Conservation (phyloP, 1,140 invertebrate genomes). For the Cyclargus thomasi region DNA sequence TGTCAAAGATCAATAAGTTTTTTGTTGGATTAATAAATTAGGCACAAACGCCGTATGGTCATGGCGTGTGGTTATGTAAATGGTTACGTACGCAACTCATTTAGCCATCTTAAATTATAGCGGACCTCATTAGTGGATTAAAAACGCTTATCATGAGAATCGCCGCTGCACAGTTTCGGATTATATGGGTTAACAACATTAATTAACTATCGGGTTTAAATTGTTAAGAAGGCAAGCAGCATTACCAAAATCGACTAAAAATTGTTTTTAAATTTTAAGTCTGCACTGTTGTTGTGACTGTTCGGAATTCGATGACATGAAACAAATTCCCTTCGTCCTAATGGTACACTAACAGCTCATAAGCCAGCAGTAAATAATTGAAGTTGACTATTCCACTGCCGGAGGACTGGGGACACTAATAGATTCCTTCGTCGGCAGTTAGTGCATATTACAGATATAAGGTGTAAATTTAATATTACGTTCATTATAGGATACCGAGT, state of each 20-base stretch:
- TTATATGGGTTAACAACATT: neutral
- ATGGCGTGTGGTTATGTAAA: constrained; percentile 7
- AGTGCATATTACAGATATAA: constrained; percentile 15
- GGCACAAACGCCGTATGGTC: neutral
- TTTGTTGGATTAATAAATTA: constrained; percentile 12
- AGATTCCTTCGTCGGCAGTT: constrained; percentile 15
- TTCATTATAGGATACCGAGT: too few relatives aligned
- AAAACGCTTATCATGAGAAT: constrained; percentile 4
- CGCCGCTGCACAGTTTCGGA: neutral
- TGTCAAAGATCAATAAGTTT: constrained; percentile 12
- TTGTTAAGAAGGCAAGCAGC: too few relatives aligned
- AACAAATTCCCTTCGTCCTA: neutral
- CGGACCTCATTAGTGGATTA: constrained; percentile 3
- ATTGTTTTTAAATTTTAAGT: too few relatives aligned
- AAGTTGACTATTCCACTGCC: constrained; percentile 7
- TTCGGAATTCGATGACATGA: neutral
- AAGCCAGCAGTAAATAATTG: neutral
- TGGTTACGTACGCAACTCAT: neutral
- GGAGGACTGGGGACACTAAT: constrained; percentile 11
- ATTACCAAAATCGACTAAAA: too few relatives aligned
- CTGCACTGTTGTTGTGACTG: too few relatives aligned
- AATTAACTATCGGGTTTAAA: neutral
- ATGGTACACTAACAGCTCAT: neutral
- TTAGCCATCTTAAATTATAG: constrained; percentile 8
- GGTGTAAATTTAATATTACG: constrained; percentile 1